Base-by-base conservation (phyloP, 2,888 invertebrate species). In the Apeira syringaria region DNA sequence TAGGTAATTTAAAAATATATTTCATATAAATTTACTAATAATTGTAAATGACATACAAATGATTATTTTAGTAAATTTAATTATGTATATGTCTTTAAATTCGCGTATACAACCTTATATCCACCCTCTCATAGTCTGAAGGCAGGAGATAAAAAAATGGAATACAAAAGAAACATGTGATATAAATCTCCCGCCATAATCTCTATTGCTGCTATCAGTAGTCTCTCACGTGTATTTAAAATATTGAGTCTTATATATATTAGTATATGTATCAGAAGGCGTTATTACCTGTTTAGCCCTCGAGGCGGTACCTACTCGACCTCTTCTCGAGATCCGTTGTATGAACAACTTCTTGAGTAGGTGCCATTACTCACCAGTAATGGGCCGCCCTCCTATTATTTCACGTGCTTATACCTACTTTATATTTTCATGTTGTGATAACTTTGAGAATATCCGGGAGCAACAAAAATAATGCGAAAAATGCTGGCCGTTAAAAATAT, bases 191-290 rank as follows among this genome's bases (percentile, higher is more conserved):
- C n/a, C n/a, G n/a, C n/a, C n/a, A n/a, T n/a, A n/a, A n/a, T n/a
- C n/a, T n/a, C n/a, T n/a, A n/a, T n/a, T n/a, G n/a, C n/a, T n/a
- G n/a, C n/a, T n/a, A n/a, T n/a, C 17, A 6, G 17, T 17, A 5
- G 4, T 17, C 4, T 17, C 17, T 1, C 6, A 17, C 17, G 6
- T 2, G 17, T 6, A 17, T 17, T 17, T 17, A 17, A 20, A 20
- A 20, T 20, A 20, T 20, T 20, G 20, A 3, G 7, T 20, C 7
- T 33, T 45, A 41, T 48, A 46, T 46, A 24, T 50, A 46, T 43
- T 48, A 43, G 39, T 48, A 41, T 50, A 41, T 51, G 41, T 54
- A 47, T 54, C 44, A 51, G 47, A 51, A 44, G 43, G 44, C 40
- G 47, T 49, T 54, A 49, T 51, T 45, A 45, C 45, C 45, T 45